Conservation (phyloP, 2,797 vertebrate genomes). For the Stomatorhinus walkeri region DNA sequence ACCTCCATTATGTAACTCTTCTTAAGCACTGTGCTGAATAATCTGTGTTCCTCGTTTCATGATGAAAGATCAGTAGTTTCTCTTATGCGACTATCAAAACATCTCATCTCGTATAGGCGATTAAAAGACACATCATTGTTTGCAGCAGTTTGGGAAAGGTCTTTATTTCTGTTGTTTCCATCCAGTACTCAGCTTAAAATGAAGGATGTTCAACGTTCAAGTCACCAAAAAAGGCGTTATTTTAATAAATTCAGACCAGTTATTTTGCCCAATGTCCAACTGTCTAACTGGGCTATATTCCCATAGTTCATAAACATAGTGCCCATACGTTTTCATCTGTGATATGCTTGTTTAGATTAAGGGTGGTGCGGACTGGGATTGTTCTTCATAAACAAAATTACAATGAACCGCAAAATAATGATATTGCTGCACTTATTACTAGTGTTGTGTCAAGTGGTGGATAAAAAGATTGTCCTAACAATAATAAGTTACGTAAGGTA, state of each 20-base stretch:
- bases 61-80: neutral
- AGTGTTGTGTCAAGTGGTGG: neutral
- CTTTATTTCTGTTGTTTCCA: neutral
- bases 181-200: neutral
- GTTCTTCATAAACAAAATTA: neutral
- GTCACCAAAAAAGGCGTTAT: neutral
- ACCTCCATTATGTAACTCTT: neutral
- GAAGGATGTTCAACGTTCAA: neutral
- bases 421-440: neutral
- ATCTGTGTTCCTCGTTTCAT: neutral
- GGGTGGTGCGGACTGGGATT: neutral
- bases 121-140: neutral
- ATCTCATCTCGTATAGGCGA: neutral
- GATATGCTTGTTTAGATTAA: neutral
- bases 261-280: conserved; percentile 39
- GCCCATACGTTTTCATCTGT: neutral
- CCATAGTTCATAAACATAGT: neutral
- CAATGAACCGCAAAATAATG: neutral
- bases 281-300: conserved; percentile 34
- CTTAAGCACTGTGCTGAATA: neutral
- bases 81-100: neutral
- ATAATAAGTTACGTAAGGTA: neutral
- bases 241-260: conserved; percentile 20
- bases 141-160: neutral
- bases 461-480: neutral